These are phyloP conservation scores for Haliclystus octoradiatus DNA, from an alignment of 30 jellyfish, hydroid and myxozoan species.

Conservation along the genomic window DNA sequence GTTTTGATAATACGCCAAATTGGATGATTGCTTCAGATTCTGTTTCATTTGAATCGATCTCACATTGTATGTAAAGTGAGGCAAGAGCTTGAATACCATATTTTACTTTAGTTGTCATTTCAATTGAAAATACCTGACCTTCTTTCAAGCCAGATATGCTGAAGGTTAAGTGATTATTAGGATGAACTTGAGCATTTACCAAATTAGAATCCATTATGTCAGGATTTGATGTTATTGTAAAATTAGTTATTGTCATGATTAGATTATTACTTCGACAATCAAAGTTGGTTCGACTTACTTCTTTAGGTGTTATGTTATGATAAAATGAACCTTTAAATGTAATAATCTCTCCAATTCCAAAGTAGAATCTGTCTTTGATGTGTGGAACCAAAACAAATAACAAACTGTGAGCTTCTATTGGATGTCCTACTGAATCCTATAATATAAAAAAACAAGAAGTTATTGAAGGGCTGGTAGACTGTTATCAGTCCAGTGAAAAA, in stretches of 20 bases:
- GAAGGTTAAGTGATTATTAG: background rate
- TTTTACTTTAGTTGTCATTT: constrained; percentile 50
- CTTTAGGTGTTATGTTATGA: constrained; percentile 29
- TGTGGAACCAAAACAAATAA: constrained; percentile 35
- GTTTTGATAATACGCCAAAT: constrained; percentile 15
- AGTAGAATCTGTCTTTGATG: constrained; percentile 39
- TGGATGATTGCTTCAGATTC: constrained; percentile 13
- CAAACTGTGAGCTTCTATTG: constrained; percentile 24
- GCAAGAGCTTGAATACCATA: constrained; percentile 44
- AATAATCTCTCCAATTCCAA: constrained; percentile 44
- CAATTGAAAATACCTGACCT: constrained; percentile 15
- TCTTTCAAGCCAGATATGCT: constrained; percentile 14
- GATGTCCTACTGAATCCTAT: constrained; percentile 39
- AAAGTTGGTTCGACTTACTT: no score
- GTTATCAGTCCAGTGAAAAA: no score
- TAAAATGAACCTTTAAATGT: constrained; percentile 15
- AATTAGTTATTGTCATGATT: constrained; percentile 2
- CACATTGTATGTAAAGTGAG: constrained; percentile 14
- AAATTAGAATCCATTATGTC: constrained; percentile 4
- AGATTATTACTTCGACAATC: no score
- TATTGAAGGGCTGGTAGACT: no score
- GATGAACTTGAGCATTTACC: constrained; percentile 5
- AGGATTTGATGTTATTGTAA: constrained; percentile 3
- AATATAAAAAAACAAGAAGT: background rate
- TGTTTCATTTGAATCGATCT: constrained; percentile 29